A percentile compares a stretch with the other conserved stretches of the same genome.
Evolutionary conservation across 2,888 invertebrate genomes (phyloP).

Genomic region (Agriotes lineatus): DNA sequence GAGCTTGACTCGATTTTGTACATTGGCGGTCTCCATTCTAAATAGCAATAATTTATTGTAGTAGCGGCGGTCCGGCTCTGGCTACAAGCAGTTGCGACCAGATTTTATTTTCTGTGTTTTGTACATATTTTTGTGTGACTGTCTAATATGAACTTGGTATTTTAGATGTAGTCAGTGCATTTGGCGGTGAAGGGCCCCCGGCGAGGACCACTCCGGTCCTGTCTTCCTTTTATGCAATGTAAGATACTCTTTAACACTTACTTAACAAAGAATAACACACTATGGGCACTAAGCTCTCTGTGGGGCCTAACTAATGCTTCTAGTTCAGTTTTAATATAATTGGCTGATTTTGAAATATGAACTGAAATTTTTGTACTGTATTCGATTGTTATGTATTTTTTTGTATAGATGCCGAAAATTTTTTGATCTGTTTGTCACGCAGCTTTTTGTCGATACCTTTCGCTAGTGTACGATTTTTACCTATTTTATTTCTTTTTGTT

Average conservation of each 20-base stretch:
- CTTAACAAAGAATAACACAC: slow-evolving; percentile 51
- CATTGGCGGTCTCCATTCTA: not conserved
- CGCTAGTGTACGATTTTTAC: not conserved
- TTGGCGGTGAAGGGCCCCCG: slow-evolving; percentile 79
- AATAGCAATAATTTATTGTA: slow-evolving; percentile 13
- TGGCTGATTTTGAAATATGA: slow-evolving; percentile 8
- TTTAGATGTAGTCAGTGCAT: slow-evolving; percentile 91
- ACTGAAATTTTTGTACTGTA: not conserved
- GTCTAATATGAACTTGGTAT: slow-evolving; percentile 63
- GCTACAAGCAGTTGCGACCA: not conserved
- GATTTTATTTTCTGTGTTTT: slow-evolving; percentile 11
- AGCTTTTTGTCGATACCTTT: slow-evolving; percentile 18
- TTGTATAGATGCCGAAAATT: slow-evolving; percentile 29
- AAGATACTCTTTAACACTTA: slow-evolving; percentile 60
- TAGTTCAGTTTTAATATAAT: slow-evolving; percentile 24
- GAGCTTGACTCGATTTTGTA: not conserved
- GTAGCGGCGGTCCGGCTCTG: slow-evolving; percentile 2
- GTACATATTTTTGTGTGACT: slow-evolving; percentile 42
- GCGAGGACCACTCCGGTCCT: slow-evolving; percentile 66
- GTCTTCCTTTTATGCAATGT: slow-evolving; percentile 64
- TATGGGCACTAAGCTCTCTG: slow-evolving; percentile 39
- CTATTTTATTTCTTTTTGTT: slow-evolving; percentile 36
- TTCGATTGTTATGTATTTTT: slow-evolving; percentile 19
- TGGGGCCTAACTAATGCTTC: slow-evolving; percentile 34
- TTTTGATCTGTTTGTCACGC: slow-evolving; percentile 18